Base-by-base conservation (phyloP, 1,140 invertebrate species). In the Sycobia sp. region DNA sequence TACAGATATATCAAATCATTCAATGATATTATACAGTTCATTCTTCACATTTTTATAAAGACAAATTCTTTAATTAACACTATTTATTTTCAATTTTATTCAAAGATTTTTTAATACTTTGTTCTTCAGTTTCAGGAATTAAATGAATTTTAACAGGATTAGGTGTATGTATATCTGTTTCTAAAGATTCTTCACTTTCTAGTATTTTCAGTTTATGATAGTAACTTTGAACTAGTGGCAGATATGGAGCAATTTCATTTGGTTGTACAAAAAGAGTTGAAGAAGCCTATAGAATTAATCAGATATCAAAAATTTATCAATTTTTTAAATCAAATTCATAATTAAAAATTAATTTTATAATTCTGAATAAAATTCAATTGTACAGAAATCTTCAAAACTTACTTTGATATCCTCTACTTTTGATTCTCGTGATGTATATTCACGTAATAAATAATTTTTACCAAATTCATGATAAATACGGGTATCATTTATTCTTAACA, bases 401-500 rank as follows among this genome's bases (percentile, higher is more conserved):
- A 83, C 78, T 29, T 80, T 75, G 14, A 92, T 77, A 66, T 91
- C 86, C 44, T 83, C 73, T 50, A 89, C 85, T 68, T 85, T 86
- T 8, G 88, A 86, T 83, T 94, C 91, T 68, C 89, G 86, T 16
- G 87, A 86, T 18, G 89, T 92, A 66, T 84, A 92, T 75, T 95
- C 92, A 68, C 90, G 84, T 9, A 95, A 73, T 22, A 95, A 82
- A 78, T 89, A 92, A 68, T 89, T 76, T 20, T 90, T 86, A 20
- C 87, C 86, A 41, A 89, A 85, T 77, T 96, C 91, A 74, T 94
- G 91, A 77, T 95, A 95, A 69, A 96, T 85, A 67, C 97, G 86
- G 0, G 96, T 98, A 79, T 99, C 97, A 74, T 93, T 90, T 18
- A 97, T 87, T 63, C 92, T 84, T 0, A 97, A 84, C 72, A 98